Evolutionary conservation across 2,797 vertebrate genomes (phyloP), one percentile per base, ranked within the genome.

Genomic region (Phataginus tricuspis): DNA sequence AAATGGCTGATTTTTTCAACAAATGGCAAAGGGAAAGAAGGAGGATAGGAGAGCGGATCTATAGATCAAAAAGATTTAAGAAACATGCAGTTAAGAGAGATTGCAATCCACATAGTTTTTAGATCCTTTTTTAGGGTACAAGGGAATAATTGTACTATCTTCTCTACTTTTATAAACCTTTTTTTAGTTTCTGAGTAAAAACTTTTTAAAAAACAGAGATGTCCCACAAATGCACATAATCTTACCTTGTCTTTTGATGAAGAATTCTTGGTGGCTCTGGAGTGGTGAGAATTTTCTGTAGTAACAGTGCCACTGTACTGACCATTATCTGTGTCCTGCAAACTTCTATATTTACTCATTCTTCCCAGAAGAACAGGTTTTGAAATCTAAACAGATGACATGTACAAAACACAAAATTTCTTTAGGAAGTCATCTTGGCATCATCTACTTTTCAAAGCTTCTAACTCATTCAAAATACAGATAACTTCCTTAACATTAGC

Each of bases 311-410:
- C 97, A n/a, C 97, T 88, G 90, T 98, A 98, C 25, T 96, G 96
- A 51, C 98, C 99, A 97, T 97, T 98, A 95, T 99, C 99, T 91
- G 99, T 97, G 82, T 98, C 98, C 72, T 98, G 98, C 80, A 86
- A 90, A 80, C 95, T 97, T 98, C 98, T 98, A 93, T 95, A 97
- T 98, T 99, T 99, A 93, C 97, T 99, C 91, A 98, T 98, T 98
- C 98, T 99, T 94, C 99, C 98, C 68, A 98, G 98, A 97, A 99
- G 98, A 95, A 99, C 98, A 89, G 99, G 99, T 98, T 99, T 99
- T 79, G 99, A 99, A 96, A 99, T 99, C 99, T 99, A 98, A 34
- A 37, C 57, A 93, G 69, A 96, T 74, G 49, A 1, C 71, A 96
- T 34, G 19, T 78, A 93, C 34, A 77, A 42, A 96, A 92, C 42